Evolutionary conservation across 1,140 invertebrate genomes (phyloP).

Genomic region (Capitella teleta): DNA sequence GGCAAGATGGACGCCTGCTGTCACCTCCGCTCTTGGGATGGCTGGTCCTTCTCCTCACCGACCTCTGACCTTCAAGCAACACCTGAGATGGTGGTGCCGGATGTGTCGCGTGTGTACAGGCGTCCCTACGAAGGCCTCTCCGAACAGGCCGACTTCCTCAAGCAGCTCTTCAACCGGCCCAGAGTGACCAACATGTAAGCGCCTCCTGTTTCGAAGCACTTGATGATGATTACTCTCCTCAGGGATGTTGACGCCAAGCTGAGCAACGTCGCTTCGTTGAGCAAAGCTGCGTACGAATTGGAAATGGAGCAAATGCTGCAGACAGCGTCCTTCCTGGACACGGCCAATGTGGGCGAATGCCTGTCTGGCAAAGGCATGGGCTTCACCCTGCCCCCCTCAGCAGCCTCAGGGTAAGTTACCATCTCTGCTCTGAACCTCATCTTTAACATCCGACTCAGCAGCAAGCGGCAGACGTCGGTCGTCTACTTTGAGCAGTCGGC

Average conservation of each 20-base stretch:
- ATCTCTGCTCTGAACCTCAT: conserved; percentile 1
- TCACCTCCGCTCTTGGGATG: neutral
- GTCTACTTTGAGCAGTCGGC: conserved; percentile 21
- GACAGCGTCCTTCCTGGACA: neutral
- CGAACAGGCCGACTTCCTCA: conserved; percentile 13
- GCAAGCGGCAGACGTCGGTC: conserved; percentile 13
- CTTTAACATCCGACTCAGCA: neutral
- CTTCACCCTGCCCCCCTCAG: conserved; percentile 7
- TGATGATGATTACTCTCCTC: neutral
- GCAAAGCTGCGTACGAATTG: neutral
- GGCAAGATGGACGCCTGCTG: conserved; percentile 21
- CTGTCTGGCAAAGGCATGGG: conserved; percentile 5
- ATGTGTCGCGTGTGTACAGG: conserved; percentile 29
- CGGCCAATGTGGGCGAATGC: conserved; percentile 9
- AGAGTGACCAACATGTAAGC: conserved; percentile 28
- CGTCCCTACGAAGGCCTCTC: conserved; percentile 19
- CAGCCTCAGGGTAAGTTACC: neutral
- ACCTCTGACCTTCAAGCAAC: neutral
- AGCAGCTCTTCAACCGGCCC: conserved; percentile 18
- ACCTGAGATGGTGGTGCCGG: conserved; percentile 29
- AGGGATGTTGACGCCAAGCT: neutral
- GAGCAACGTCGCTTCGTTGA: neutral
- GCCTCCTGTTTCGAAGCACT: neutral
- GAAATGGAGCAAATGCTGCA: neutral
- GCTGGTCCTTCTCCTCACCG: neutral